Evolutionary conservation across 2,888 invertebrate species (phyloP).

Genomic region (Heliconius sara): DNA sequence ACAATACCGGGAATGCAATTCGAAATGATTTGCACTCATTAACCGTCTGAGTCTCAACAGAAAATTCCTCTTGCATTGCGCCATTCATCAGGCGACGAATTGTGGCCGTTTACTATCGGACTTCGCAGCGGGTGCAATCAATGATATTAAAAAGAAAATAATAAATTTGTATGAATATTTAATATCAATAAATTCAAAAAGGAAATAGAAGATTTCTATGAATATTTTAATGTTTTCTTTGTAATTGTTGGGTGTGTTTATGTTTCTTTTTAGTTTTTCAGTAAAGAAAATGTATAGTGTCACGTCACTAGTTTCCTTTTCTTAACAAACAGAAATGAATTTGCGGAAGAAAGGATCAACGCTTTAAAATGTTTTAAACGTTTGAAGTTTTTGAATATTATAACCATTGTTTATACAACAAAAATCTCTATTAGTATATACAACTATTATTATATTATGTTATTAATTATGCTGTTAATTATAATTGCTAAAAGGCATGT

Average conservation of each 20-base stretch:
- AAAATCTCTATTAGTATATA: neutral
- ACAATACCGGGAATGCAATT: constrained; percentile 70
- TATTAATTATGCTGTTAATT: neutral
- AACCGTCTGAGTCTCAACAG: constrained; percentile 68
- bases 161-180: neutral
- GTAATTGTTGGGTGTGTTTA: neutral
- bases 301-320: neutral
- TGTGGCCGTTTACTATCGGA: constrained; percentile 45
- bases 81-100: constrained; percentile 66
- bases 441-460: neutral
- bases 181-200: constrained; percentile 21
- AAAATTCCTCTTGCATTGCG: constrained; percentile 72
- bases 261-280: neutral
- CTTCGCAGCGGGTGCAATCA: constrained; percentile 11
- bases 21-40: constrained; percentile 79
- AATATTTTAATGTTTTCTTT: neutral
- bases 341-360: too few species aligned
- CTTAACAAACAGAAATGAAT: neutral
- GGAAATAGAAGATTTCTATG: constrained; percentile 9
- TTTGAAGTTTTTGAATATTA: neutral
- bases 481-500: neutral
- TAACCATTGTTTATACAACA: neutral
- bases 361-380: too few species aligned
- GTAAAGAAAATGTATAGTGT: neutral
- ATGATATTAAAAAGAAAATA: constrained; percentile 35